phyloP scores from a whole-genome alignment of 1,140 invertebrate species.

The Mamestra configurata region DNA sequence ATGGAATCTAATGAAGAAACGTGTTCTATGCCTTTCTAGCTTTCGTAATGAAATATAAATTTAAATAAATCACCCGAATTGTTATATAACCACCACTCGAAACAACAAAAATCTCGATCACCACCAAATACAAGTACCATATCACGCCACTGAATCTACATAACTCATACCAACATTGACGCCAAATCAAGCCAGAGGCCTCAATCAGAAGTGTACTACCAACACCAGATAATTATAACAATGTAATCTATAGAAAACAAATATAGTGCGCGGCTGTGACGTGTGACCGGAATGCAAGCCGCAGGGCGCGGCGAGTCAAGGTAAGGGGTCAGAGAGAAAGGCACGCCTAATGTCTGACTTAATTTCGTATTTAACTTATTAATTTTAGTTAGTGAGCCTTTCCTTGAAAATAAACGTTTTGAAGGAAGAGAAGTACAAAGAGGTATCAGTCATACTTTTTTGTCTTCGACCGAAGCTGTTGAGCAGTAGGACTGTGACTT shows the following conservation, averaged over 20 bases:
- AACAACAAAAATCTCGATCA: too few species aligned
- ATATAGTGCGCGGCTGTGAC: constrained; percentile 63
- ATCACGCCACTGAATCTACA: neutral
- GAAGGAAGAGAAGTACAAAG: too few species aligned
- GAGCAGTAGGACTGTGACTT: too few species aligned
- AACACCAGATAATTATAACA: constrained; percentile 48
- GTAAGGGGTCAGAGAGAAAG: constrained; percentile 82
- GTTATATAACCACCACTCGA: too few species aligned
- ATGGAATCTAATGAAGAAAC: too few species aligned
- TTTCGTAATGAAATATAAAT: too few species aligned
- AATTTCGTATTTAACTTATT: constrained; percentile 63
- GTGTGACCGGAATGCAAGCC: constrained; percentile 72
- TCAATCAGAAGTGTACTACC: constrained; percentile 19
- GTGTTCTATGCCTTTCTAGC: too few species aligned
- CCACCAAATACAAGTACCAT: neutral
- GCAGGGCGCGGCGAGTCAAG: constrained; percentile 83
- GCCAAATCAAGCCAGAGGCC: constrained; percentile 3
- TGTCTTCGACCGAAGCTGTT: too few species aligned
- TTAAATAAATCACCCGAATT: too few species aligned
- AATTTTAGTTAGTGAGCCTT: constrained; percentile 13
- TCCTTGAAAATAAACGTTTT: neutral
- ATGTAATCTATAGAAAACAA: constrained; percentile 54
- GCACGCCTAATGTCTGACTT: constrained; percentile 68
- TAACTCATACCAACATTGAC: neutral
- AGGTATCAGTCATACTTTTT: too few species aligned